phyloP scores from a whole-genome alignment of 2,113 vertebrate species.

The Alectura lathami region DNA sequence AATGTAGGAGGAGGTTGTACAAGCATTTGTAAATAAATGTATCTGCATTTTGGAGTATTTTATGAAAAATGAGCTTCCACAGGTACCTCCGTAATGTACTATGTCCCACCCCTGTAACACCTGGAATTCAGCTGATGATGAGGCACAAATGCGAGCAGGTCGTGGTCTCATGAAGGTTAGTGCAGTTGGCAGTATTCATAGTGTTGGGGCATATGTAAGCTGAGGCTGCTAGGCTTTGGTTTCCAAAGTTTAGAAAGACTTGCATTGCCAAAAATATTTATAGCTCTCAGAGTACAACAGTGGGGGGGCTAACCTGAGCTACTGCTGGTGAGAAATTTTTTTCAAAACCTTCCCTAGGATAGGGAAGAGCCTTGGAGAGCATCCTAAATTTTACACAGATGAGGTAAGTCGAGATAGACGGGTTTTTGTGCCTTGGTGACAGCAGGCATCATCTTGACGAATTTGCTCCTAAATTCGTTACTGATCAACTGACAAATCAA shows the following conservation, averaged over 20 bases:
- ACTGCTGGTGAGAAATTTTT: neutral
- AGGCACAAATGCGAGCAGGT: neutral
- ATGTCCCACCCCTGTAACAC: neutral
- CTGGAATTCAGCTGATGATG: neutral
- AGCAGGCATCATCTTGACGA: neutral
- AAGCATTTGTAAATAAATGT: neutral
- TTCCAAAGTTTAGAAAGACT: neutral
- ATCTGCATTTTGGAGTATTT: neutral
- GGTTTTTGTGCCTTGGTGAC: neutral
- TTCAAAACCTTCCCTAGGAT: neutral
- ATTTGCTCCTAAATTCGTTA: neutral
- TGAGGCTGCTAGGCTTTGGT: neutral
- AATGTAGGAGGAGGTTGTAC: neutral
- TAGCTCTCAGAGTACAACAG: neutral
- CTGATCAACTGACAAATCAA: neutral
- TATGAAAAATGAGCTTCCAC: neutral
- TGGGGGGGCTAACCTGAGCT: neutral
- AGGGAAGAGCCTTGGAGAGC: neutral
- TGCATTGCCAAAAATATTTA: neutral
- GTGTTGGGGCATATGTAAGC: neutral
- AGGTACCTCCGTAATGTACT: neutral
- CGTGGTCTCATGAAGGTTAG: neutral
- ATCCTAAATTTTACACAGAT: neutral
- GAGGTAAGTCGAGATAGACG: neutral
- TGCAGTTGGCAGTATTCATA: neutral